Evolutionary conservation across 2,888 invertebrate species (phyloP), one percentile per base, ranked within the genome.

Genomic region (Lithophane leautieri): DNA sequence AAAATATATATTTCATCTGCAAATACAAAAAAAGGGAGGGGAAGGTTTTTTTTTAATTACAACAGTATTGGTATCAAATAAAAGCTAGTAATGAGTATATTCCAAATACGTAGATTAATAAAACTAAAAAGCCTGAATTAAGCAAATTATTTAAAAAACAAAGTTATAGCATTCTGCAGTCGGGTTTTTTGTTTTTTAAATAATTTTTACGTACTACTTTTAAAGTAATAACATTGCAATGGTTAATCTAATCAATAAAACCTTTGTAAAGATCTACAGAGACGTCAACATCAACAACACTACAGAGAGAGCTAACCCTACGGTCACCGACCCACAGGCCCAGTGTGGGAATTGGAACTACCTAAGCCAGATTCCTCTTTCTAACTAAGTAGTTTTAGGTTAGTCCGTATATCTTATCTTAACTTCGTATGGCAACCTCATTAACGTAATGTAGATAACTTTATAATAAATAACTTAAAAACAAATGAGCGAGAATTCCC

Each of bases 401-500:
- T 9, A 42, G 14, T 61, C 28, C 6, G 7, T 40, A n/a, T 25
- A 14, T 28, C 12, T 25, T 25, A 70, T 60, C 25, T 25, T 52
- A 34, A 60, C 19, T 34, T 44, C 9, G 25, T 12, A 28, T 56
- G 1, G 40, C 1, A 25, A 77, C 42, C 40, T 28, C 40, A 28
- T 47, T 19, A 61, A 50, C 50, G 61, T 52, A 16, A 25, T 14
- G 6, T 40, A 75, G 16, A 60, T 60, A 34, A 47, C 60, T 42
- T 73, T 34, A 28, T 14, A 75, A 65, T 4, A 61, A 73, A 25
- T 68, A 28, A 76, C 52, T 54, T 44, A 63, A 61, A 22, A 82
- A 50, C 42, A 69, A 56, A 65, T 56, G 60, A 50, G 50, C 28
- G 14, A 22, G 60, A 73, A 73, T 81, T 69, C 70, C 42, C 47